Evolutionary conservation across 2,113 vertebrate species (phyloP), one percentile per base, ranked within the genome.

Genomic region (Antennarius striatus): DNA sequence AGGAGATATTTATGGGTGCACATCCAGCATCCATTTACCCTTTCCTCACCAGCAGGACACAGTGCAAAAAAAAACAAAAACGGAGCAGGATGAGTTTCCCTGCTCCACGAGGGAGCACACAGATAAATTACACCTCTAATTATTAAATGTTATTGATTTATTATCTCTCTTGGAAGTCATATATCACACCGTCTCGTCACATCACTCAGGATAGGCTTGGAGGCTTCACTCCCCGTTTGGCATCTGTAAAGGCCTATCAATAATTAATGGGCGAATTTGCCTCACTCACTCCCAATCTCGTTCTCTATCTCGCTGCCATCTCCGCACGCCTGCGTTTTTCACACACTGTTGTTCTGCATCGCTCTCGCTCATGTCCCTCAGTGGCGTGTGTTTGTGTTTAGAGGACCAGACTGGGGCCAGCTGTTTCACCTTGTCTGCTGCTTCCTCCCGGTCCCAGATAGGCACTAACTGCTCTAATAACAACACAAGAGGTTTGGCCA

Each of bases 241-340:
- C 89, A 88, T 84, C 85, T 80, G 82, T 68, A 83, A 86, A 89
- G 83, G 76, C 80, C 82, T 63, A 89, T 92, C 70, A 84, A 92
- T 92, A 92, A 92, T 91, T 86, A 87, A 91, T 91, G 86, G 74
- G 7, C 80, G 85, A 84, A 79, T 91, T 90, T 90, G 85, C 82
- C 70, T 82, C 72, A 59, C 69, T 84, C 73, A 58, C 67, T 77
- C 75, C 51, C 64, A 58, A 73, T 81, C 77, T 73, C 70, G 55
- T 75, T 75, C 61, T 74, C 60, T 58, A 50, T 77, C 57, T 76
- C 62, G 76, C 39, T 54, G 55, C 73, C 46, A 6, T 81, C 52
- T 77, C 58, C 48, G 56, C 36, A 32, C 68, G 53, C 71, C 53
- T 30, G 10, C 63, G 29, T 75, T 61, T 71, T 71, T 75, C 64